Conservation (phyloP, 2,888 invertebrate genomes). For the Dicycla oo region DNA sequence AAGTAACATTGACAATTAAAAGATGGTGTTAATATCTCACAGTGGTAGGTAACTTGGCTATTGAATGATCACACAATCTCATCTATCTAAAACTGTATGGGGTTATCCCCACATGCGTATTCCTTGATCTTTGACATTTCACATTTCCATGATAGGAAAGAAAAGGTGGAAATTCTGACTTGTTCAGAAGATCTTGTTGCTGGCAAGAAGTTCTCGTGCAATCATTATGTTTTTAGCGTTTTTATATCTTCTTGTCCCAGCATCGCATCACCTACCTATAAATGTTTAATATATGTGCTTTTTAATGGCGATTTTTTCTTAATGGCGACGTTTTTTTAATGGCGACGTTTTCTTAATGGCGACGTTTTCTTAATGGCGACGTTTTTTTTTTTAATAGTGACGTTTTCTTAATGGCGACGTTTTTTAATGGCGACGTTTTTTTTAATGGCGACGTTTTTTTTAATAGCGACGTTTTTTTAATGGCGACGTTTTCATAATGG, state of each 20-base stretch:
- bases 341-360: no score
- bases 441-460: no score
- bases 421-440: no score
- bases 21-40: constrained; percentile 28
- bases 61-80: constrained; percentile 12
- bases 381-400: no score
- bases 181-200: not conserved
- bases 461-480: no score
- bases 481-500: no score
- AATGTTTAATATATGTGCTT: no score
- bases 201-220: not conserved
- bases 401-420: no score
- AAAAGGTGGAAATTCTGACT: not conserved
- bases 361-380: no score
- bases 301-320: no score
- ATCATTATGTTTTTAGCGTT: not conserved
- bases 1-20: not conserved
- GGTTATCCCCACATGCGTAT: not conserved
- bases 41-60: constrained; percentile 43
- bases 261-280: not conserved
- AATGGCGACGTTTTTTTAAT: no score
- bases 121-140: not conserved
- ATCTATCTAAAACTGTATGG: not conserved
- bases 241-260: not conserved
- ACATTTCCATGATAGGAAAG: not conserved